Evolutionary conservation across 2,888 invertebrate genomes (phyloP).

Genomic region (Mellilla xanthometata): DNA sequence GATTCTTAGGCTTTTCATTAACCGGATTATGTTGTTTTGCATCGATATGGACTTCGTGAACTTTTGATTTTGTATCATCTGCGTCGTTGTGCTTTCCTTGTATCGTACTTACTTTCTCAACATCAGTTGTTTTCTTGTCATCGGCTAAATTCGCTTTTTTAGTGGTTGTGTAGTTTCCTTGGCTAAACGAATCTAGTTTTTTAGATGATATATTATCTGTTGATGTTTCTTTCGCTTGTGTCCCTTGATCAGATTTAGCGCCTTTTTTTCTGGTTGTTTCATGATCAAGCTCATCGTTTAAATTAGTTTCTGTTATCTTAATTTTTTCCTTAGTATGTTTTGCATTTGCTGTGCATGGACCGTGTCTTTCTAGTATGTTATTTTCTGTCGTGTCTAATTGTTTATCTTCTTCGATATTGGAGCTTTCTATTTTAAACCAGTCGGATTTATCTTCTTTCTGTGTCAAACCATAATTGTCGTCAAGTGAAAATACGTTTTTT

Average conservation of each 20-base stretch:
- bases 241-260: too few species aligned
- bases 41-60: not conserved
- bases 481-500: slow-evolving; percentile 3
- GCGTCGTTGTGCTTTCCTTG: too few species aligned
- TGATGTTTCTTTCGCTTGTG: too few species aligned
- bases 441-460: not conserved
- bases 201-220: too few species aligned
- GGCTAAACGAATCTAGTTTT: too few species aligned
- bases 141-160: too few species aligned
- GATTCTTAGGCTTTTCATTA: too few species aligned
- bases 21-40: not conserved
- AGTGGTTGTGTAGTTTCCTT: too few species aligned
- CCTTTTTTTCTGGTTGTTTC: too few species aligned
- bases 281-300: not conserved
- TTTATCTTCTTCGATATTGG: not conserved
- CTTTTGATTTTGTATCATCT: not conserved
- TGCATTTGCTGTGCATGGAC: not conserved
- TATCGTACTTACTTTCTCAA: too few species aligned
- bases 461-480: not conserved
- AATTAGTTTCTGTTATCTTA: not conserved
- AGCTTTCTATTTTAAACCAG: not conserved
- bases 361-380: not conserved
- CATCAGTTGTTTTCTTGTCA: too few species aligned
- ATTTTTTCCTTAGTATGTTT: not conserved
- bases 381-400: not conserved